Evolutionary conservation across 2,113 vertebrate species (phyloP).

Genomic region (Piliocolobus tephrosceles): DNA sequence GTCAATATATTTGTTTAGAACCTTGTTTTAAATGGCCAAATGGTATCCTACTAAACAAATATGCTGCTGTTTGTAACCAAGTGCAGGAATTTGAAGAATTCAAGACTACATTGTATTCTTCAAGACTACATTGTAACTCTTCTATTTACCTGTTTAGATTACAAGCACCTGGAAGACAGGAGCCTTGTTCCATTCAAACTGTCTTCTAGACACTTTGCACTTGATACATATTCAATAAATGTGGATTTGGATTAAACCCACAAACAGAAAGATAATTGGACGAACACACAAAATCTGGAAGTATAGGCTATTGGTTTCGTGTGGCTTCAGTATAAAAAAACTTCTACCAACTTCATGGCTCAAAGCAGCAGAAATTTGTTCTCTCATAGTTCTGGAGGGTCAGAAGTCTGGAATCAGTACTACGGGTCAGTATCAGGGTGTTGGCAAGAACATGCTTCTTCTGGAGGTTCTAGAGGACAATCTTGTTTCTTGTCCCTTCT

Average conservation of each 20-base stretch:
- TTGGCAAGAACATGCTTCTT: rapidly evolving
- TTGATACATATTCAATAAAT: background rate
- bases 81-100: background rate
- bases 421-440: background rate
- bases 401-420: background rate
- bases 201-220: background rate
- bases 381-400: background rate
- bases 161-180: background rate
- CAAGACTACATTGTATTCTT: background rate
- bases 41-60: background rate
- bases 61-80: background rate
- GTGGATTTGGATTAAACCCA: background rate
- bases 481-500: background rate
- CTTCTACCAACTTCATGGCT: background rate
- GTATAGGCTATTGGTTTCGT: background rate
- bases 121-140: background rate
- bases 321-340: background rate
- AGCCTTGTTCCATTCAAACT: background rate
- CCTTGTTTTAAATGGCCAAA: background rate
- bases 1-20: background rate
- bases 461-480: background rate
- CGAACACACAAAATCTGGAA: background rate
- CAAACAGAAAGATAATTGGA: background rate
- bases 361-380: background rate
- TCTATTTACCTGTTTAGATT: background rate